Conservation (phyloP, 2,797 vertebrate genomes). For the Tolypeutes matacus region DNA sequence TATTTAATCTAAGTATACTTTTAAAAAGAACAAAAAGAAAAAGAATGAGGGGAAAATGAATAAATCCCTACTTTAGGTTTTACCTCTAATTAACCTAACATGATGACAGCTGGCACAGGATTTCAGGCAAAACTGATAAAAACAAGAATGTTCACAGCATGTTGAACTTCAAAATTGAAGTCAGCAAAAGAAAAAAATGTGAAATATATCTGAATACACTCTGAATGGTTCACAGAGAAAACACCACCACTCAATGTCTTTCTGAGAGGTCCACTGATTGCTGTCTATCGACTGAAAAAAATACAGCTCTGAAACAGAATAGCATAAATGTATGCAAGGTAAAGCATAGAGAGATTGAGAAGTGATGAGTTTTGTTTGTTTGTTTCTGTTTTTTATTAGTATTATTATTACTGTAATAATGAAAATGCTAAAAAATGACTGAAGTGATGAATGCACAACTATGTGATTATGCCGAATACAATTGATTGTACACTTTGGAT, state of each 20-base stretch:
- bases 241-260: background rate
- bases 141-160: constrained; percentile 58
- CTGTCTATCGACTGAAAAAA: background rate
- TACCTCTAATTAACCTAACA: background rate
- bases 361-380: too few relatives aligned
- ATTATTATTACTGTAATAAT: too few relatives aligned
- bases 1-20: too few relatives aligned
- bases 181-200: constrained; percentile 36
- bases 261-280: background rate
- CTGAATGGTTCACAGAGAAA: constrained; percentile 23
- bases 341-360: too few relatives aligned
- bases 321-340: too few relatives aligned
- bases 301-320: background rate
- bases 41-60: too few relatives aligned
- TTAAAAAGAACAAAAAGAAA: too few relatives aligned
- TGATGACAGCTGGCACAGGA: constrained; percentile 48
- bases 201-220: constrained; percentile 52
- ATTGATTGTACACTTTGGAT: too few relatives aligned
- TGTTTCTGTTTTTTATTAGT: too few relatives aligned
- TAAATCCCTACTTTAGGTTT: constrained; percentile 19
- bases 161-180: constrained; percentile 31
- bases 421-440: too few relatives aligned
- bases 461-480: too few relatives aligned
- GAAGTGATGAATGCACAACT: too few relatives aligned
- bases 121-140: constrained; percentile 62